Conservation (phyloP, 2,113 vertebrate species). For the Echinops telfairi region DNA sequence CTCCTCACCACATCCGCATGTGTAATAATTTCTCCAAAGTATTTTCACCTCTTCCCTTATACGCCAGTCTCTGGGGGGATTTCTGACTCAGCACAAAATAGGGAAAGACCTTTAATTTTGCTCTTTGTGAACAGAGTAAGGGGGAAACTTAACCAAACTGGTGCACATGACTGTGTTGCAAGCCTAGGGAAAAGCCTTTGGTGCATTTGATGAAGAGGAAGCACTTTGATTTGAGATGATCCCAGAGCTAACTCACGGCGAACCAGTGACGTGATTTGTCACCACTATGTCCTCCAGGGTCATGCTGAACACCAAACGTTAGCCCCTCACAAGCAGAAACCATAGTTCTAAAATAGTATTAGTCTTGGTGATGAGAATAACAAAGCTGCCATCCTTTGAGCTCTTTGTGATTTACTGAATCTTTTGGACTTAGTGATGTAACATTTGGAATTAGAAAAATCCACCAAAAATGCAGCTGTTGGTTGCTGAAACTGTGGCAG, state of each 20-base stretch:
- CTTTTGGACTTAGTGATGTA: background rate
- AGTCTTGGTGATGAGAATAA: background rate
- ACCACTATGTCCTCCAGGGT: background rate
- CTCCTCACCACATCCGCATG: background rate
- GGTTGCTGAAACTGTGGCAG: background rate
- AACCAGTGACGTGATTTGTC: background rate
- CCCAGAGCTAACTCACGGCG: background rate
- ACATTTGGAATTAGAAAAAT: conserved; percentile 22
- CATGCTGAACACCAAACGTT: background rate
- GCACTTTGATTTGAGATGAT: background rate
- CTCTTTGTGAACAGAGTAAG: background rate
- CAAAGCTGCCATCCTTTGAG: background rate
- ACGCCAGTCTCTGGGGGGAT: conserved; percentile 1
- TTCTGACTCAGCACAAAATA: background rate
- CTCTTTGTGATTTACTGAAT: background rate
- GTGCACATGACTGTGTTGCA: background rate
- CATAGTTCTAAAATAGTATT: background rate
- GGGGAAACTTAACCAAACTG: background rate
- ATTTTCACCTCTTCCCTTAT: background rate
- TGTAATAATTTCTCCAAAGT: conserved; percentile 8
- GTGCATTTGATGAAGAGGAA: background rate
- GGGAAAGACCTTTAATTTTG: background rate
- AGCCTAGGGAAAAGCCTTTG: background rate
- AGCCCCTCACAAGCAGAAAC: too few relatives aligned
- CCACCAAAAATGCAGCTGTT: background rate